Percentiles rank a stretch among this genome's conserved stretches.
phyloP scores from a whole-genome alignment of 2,888 invertebrate species.

The Mythimna lalbum region DNA sequence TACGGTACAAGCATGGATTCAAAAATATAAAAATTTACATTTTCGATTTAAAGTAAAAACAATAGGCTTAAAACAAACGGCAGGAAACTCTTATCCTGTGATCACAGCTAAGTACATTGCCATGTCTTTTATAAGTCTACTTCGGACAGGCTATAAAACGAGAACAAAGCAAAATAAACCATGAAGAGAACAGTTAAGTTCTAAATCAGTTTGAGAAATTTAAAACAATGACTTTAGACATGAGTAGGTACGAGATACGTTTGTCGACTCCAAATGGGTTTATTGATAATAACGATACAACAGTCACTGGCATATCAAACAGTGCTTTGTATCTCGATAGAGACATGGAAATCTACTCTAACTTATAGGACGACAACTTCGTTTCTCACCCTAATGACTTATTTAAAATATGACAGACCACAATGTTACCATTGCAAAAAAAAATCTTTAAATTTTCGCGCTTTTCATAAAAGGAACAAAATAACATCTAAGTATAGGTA shows the following conservation, averaged over 20 bases:
- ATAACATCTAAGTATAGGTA: no score
- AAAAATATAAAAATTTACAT: constrained; percentile 15
- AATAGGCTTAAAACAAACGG: constrained; percentile 52
- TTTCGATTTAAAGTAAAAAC: constrained; percentile 43
- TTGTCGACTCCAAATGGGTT: constrained; percentile 75
- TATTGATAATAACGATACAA: constrained; percentile 73
- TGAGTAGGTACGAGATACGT: constrained; percentile 67
- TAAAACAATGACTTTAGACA: constrained; percentile 68
- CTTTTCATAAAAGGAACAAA: no score
- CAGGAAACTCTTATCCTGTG: constrained; percentile 66
- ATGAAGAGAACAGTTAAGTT: constrained; percentile 1
- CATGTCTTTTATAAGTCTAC: constrained; percentile 62
- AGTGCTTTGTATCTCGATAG: constrained; percentile 61
- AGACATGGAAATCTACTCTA: constrained; percentile 46
- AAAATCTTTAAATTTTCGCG: background rate
- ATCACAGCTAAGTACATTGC: constrained; percentile 66
- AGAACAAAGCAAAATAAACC: constrained; percentile 47
- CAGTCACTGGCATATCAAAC: constrained; percentile 72
- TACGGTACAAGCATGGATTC: no score
- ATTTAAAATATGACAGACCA: constrained; percentile 16
- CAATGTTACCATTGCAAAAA: constrained; percentile 17
- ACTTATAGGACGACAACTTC: constrained; percentile 18
- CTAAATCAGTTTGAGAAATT: constrained; percentile 23
- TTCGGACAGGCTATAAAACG: constrained; percentile 48
- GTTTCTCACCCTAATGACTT: constrained; percentile 34